These are phyloP conservation scores for Cyprinella venusta DNA, from an alignment of 2,797 vertebrate genomes.

Conservation along the genomic window DNA sequence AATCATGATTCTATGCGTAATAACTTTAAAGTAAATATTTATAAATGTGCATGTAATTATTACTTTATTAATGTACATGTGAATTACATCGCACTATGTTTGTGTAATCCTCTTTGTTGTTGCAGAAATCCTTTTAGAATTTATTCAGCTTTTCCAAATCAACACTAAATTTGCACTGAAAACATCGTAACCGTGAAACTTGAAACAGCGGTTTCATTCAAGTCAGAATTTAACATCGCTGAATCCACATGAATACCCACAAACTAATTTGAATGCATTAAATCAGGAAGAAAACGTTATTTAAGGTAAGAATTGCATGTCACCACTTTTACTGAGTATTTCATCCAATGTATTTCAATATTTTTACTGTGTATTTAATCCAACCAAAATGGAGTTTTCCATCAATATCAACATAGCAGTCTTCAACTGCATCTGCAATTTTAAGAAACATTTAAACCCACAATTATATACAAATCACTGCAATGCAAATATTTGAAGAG, in stretches of 20 bases:
- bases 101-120: background rate
- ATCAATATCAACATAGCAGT: background rate
- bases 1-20: background rate
- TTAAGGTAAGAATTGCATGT: background rate
- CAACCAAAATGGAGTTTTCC: background rate
- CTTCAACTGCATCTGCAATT: background rate
- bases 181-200: background rate
- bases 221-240: background rate
- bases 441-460: background rate
- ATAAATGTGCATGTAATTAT: background rate
- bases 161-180: background rate
- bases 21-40: background rate
- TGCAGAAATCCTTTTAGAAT: background rate
- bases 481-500: background rate
- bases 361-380: background rate
- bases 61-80: background rate
- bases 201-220: background rate
- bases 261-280: background rate
- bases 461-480: background rate
- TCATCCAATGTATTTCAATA: too few relatives aligned
- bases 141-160: background rate
- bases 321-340: background rate
- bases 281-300: background rate
- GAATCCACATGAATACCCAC: background rate
- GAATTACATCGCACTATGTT: background rate